Evolutionary conservation across 2,113 vertebrate genomes (phyloP).

Genomic region (Eulemur macaco): DNA sequence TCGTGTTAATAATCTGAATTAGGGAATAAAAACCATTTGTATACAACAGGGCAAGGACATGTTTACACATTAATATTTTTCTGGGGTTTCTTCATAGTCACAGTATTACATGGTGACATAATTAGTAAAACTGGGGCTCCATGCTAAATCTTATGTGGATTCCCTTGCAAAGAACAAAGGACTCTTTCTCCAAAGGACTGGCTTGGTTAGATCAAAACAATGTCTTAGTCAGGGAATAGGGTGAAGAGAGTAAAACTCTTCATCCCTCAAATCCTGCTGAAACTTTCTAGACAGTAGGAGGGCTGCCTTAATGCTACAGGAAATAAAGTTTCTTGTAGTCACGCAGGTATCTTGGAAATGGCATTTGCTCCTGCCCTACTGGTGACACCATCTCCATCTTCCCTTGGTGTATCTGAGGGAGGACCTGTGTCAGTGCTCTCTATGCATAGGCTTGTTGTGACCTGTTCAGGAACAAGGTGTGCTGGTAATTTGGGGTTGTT

Average conservation of each 20-base stretch:
- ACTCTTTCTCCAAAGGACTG: constrained; percentile 6
- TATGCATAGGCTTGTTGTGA: background rate
- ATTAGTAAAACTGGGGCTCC: background rate
- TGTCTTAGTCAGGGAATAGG: background rate
- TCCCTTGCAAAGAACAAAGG: background rate
- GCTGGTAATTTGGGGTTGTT: background rate
- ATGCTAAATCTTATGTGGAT: background rate
- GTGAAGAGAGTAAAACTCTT: background rate
- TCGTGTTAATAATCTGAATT: background rate
- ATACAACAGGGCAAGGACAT: background rate
- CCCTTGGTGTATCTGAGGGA: background rate
- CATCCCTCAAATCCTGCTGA: background rate
- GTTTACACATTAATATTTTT: background rate
- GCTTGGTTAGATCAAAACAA: background rate
- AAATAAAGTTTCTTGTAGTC: background rate
- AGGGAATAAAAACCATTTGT: constrained; percentile 1
- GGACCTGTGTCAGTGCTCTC: background rate
- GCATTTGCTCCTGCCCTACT: background rate
- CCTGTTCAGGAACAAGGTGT: constrained; percentile 9
- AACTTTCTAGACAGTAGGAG: background rate
- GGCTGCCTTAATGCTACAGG: background rate
- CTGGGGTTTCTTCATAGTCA: background rate
- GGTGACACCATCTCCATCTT: background rate
- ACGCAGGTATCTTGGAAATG: background rate
- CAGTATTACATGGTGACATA: background rate